Evolutionary conservation across 2,113 vertebrate genomes (phyloP).

Genomic region (Petromus typicus): DNA sequence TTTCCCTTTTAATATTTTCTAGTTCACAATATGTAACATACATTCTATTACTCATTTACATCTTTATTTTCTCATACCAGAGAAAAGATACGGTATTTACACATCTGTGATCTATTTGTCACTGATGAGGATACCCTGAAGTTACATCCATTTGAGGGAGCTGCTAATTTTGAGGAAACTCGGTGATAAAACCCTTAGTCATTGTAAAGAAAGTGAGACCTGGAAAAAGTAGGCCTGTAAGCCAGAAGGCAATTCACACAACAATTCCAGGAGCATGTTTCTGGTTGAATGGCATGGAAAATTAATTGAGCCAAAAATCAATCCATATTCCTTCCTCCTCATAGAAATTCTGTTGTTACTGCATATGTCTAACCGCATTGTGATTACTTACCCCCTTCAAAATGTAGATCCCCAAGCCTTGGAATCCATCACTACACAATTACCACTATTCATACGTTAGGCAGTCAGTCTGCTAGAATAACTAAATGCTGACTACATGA

Average conservation of each 20-base stretch:
- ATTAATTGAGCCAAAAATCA: not conserved
- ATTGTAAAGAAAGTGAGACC: rapidly evolving
- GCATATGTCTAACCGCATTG: too few species aligned
- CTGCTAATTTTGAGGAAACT: not conserved
- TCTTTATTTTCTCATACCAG: too few species aligned
- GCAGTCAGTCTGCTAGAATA: not conserved
- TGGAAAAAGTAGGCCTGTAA: not conserved
- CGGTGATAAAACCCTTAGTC: not conserved
- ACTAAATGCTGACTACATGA: not conserved
- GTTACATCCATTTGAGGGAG: too few species aligned
- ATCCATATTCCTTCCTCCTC: not conserved
- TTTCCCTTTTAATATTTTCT: too few species aligned
- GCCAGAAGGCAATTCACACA: not conserved
- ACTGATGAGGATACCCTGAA: too few species aligned
- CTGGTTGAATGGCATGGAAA: not conserved
- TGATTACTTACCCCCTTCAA: not conserved
- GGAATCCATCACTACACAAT: not conserved
- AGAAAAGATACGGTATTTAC: too few species aligned
- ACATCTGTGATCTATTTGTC: too few species aligned
- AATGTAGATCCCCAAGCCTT: not conserved
- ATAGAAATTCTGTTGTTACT: not conserved
- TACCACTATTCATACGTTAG: not conserved
- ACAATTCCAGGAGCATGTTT: not conserved
- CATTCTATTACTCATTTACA: too few species aligned
- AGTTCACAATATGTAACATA: too few species aligned